Evolutionary conservation across 2,888 invertebrate genomes (phyloP).

Genomic region (Stenurella melanura): DNA sequence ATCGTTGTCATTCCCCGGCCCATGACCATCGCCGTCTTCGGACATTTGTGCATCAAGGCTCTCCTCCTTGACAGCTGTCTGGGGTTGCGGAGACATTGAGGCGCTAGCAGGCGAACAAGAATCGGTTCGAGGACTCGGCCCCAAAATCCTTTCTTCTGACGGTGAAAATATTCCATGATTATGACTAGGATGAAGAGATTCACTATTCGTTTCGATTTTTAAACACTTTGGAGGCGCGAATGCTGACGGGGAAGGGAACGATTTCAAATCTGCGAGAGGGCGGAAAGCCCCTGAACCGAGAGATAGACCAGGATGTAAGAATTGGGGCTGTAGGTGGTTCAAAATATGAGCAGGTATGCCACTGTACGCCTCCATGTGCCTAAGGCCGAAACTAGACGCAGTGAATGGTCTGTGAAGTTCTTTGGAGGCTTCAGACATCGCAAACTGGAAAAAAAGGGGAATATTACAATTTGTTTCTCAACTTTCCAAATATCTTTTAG

Average conservation of each 20-base stretch:
- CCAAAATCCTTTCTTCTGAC: constrained; percentile 70
- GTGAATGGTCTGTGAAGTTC: constrained; percentile 81
- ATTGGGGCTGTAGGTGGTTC: constrained; percentile 83
- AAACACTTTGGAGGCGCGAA: constrained; percentile 84
- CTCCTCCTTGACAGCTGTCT: constrained; percentile 74
- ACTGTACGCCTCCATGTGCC: constrained; percentile 77
- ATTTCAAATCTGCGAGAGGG: constrained; percentile 76
- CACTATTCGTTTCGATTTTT: constrained; percentile 73
- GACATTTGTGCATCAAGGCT: constrained; percentile 77
- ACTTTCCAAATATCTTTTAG: too few species aligned
- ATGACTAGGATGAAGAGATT: constrained; percentile 66
- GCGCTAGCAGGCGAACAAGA: constrained; percentile 79
- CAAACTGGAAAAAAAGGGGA: constrained; percentile 66
- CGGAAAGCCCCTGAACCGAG: constrained; percentile 78
- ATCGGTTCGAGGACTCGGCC: constrained; percentile 76
- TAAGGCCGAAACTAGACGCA: constrained; percentile 75
- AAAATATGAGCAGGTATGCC: constrained; percentile 81
- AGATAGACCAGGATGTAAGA: constrained; percentile 81
- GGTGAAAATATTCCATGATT: constrained; percentile 71
- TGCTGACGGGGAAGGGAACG: constrained; percentile 78
- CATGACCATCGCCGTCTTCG: constrained; percentile 76
- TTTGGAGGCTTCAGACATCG: constrained; percentile 76
- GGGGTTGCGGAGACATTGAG: constrained; percentile 74
- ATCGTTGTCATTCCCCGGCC: constrained; percentile 69
- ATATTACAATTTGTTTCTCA: too few species aligned